phyloP scores from a whole-genome alignment of 2,888 invertebrate species.

The Auanema freiburgensis region DNA sequence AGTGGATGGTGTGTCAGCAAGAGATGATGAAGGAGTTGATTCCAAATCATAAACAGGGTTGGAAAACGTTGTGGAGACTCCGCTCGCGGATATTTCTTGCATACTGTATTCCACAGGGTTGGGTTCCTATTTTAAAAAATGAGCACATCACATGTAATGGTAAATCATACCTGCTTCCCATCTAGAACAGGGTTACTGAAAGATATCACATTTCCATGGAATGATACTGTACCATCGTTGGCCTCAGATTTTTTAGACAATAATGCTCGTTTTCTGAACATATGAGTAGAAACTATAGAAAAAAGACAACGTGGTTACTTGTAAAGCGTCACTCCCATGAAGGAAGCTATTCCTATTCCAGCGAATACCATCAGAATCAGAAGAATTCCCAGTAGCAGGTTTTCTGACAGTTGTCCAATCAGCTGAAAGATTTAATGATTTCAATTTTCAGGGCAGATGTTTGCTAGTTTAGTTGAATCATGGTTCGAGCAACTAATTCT shows the following conservation, averaged over 20 bases:
- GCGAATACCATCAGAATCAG: slow-evolving; percentile 53
- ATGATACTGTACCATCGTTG: slow-evolving; percentile 59
- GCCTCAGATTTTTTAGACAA: slow-evolving; percentile 60
- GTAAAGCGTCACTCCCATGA: slow-evolving; percentile 53
- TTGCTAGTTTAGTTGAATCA: too few relatives aligned
- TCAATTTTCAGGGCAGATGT: not conserved
- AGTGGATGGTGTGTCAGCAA: slow-evolving; percentile 15
- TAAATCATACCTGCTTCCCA: slow-evolving; percentile 29
- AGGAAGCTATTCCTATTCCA: slow-evolving; percentile 50
- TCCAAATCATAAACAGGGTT: slow-evolving; percentile 92
- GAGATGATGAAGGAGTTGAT: slow-evolving; percentile 23
- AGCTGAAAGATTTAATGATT: slow-evolving; percentile 20
- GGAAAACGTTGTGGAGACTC: slow-evolving; percentile 79
- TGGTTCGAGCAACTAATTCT: too few relatives aligned
- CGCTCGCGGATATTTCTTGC: slow-evolving; percentile 47
- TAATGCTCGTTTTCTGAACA: slow-evolving; percentile 27
- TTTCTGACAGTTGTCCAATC: slow-evolving; percentile 42
- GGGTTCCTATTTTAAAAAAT: slow-evolving; percentile 45
- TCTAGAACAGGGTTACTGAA: slow-evolving; percentile 64
- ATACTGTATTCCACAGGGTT: slow-evolving; percentile 60
- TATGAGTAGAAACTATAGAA: not conserved
- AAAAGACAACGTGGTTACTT: slow-evolving; percentile 16
- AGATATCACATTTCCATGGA: slow-evolving; percentile 64
- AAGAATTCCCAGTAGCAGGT: slow-evolving; percentile 37
- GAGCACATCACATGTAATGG: slow-evolving; percentile 2